Percentiles rank a stretch among this genome's conserved stretches.
Conservation (phyloP, 2,888 invertebrate genomes). For the Dione juno region DNA sequence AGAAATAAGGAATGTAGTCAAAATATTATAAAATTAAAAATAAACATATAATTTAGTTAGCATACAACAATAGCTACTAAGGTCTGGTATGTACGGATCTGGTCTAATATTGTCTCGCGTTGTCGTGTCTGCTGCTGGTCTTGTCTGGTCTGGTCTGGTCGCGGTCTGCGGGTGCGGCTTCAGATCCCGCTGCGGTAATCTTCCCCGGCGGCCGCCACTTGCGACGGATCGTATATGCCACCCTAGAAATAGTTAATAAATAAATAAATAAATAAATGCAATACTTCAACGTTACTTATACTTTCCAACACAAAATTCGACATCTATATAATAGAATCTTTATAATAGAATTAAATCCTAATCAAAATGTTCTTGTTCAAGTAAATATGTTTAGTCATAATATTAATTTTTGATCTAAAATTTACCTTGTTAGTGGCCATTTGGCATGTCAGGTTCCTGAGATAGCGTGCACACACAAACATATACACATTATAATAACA, state of each 20-base stretch:
- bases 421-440: constrained; percentile 65
- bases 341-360: too few relatives aligned
- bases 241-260: constrained; percentile 47
- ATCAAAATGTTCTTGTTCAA: too few relatives aligned
- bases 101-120: constrained; percentile 7
- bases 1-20: constrained; percentile 8
- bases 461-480: constrained; percentile 47
- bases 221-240: constrained; percentile 59
- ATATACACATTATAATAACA: not conserved
- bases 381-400: too few relatives aligned
- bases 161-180: constrained; percentile 38
- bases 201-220: constrained; percentile 46
- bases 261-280: not conserved
- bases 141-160: constrained; percentile 22
- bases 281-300: too few relatives aligned
- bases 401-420: too few relatives aligned
- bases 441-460: constrained; percentile 62
- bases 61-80: not conserved
- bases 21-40: not conserved
- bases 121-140: not conserved
- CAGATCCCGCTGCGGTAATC: constrained; percentile 59
- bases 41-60: not conserved
- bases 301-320: too few relatives aligned
- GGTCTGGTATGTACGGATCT: not conserved
- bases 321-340: too few relatives aligned